These are phyloP conservation scores for Ciconia maguari DNA, from an alignment of 2,113 vertebrate species.

Conservation along the genomic window DNA sequence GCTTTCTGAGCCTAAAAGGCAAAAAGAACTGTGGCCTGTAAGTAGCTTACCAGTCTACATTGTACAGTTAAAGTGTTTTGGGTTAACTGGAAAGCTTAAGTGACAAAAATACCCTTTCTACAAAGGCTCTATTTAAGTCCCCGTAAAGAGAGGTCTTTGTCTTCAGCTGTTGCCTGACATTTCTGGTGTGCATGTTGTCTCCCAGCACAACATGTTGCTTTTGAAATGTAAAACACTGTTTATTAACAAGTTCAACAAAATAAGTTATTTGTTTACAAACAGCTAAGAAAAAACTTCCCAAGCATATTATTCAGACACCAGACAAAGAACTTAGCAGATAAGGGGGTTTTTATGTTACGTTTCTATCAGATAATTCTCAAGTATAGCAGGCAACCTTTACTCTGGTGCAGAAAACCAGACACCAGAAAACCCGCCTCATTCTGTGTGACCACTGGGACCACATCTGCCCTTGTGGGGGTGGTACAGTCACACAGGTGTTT, in stretches of 20 bases:
- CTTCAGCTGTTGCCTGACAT: background rate
- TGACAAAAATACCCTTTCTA: conserved; percentile 9
- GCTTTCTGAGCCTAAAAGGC: background rate
- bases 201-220: conserved; percentile 3
- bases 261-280: conserved; percentile 10
- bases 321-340: background rate
- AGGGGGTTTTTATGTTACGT: background rate
- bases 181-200: background rate
- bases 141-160: conserved; percentile 29
- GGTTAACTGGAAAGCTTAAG: conserved; percentile 2
- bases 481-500: background rate
- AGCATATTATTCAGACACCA: background rate
- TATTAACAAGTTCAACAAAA: conserved; percentile 24
- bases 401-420: background rate
- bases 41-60: background rate
- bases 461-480: background rate
- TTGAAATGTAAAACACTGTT: conserved; percentile 20
- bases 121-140: conserved; percentile 45
- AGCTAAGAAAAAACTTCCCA: background rate
- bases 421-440: background rate
- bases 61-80: background rate
- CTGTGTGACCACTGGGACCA: background rate
- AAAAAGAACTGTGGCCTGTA: background rate
- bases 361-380: background rate
- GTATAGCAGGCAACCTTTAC: background rate